phyloP scores from a whole-genome alignment of 2,888 invertebrate species.

The Callosobruchus maculatus region DNA sequence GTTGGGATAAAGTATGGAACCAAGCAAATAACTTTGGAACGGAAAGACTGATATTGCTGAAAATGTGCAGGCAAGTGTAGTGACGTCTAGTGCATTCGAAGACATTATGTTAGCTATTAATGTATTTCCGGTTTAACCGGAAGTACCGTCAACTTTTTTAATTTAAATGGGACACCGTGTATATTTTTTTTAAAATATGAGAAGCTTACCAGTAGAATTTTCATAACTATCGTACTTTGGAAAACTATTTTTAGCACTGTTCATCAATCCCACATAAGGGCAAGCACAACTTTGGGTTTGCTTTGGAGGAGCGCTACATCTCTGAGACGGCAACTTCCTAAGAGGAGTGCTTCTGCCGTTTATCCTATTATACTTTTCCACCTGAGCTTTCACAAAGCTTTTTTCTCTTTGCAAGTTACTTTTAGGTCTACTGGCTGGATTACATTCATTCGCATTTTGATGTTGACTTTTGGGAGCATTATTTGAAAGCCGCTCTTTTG shows the following conservation, averaged over 20 bases:
- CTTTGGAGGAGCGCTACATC: not conserved
- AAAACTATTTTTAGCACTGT: constrained; percentile 13
- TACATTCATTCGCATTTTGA: not conserved
- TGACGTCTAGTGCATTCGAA: too few relatives aligned
- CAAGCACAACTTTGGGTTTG: not conserved
- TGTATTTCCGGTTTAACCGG: too few relatives aligned
- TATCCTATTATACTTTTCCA: constrained; percentile 15
- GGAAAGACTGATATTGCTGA: too few relatives aligned
- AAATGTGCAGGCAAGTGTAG: too few relatives aligned
- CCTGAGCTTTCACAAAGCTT: constrained; percentile 18
- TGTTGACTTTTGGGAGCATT: not conserved
- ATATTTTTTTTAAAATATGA: too few relatives aligned
- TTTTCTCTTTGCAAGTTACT: constrained; percentile 8
- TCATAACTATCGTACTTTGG: constrained; percentile 9
- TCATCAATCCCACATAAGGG: constrained; percentile 15
- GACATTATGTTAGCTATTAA: too few relatives aligned
- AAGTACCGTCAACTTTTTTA: too few relatives aligned
- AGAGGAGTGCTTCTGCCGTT: not conserved
- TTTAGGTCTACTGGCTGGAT: not conserved
- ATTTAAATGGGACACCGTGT: too few relatives aligned
- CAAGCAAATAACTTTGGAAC: too few relatives aligned
- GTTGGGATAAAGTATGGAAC: too few relatives aligned
- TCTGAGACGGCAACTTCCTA: not conserved
- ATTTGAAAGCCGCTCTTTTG: not conserved
- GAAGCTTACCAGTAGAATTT: not conserved